Percentiles rank a stretch among this genome's conserved stretches.
phyloP scores from a whole-genome alignment of 2,888 invertebrate genomes.

The Phragmatobia fuliginosa region DNA sequence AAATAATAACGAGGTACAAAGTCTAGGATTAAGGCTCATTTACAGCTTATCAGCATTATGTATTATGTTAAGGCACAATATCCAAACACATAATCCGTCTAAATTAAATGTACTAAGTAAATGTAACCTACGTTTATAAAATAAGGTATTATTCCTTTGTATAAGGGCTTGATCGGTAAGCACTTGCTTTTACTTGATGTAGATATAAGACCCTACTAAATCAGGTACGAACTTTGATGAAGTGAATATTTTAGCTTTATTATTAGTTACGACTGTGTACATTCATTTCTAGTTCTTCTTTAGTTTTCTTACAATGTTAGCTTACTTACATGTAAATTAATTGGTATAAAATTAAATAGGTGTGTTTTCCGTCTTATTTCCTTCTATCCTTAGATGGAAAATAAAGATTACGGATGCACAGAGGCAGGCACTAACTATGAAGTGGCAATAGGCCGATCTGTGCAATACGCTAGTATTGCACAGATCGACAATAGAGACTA shows the following conservation, averaged over 20 bases:
- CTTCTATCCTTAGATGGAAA: too few species aligned
- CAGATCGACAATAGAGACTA: too few species aligned
- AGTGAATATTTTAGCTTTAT: slow-evolving; percentile 21
- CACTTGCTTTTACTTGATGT: slow-evolving; percentile 32
- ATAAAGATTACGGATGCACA: too few species aligned
- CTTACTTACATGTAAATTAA: too few species aligned
- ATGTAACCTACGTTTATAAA: slow-evolving; percentile 37
- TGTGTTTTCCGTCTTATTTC: too few species aligned
- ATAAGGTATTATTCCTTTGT: slow-evolving; percentile 47
- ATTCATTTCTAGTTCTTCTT: background rate
- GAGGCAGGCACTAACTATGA: too few species aligned
- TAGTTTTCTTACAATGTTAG: background rate
- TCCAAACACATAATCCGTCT: slow-evolving; percentile 36
- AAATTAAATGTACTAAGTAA: slow-evolving; percentile 47
- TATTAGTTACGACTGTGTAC: slow-evolving; percentile 28
- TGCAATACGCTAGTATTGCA: too few species aligned
- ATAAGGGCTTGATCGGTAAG: slow-evolving; percentile 33
- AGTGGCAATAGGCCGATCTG: too few species aligned
- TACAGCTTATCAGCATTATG: slow-evolving; percentile 33
- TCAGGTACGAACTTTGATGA: slow-evolving; percentile 33
- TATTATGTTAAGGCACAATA: slow-evolving; percentile 20
- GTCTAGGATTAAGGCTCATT: slow-evolving; percentile 28
- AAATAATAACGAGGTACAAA: slow-evolving; percentile 27
- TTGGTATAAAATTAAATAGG: too few species aligned
- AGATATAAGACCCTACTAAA: slow-evolving; percentile 38